A percentile compares a stretch with the other conserved stretches of the same genome.
These are phyloP conservation scores for Mustelus asterias DNA, from an alignment of 2,113 vertebrate species.

Conservation along the genomic window DNA sequence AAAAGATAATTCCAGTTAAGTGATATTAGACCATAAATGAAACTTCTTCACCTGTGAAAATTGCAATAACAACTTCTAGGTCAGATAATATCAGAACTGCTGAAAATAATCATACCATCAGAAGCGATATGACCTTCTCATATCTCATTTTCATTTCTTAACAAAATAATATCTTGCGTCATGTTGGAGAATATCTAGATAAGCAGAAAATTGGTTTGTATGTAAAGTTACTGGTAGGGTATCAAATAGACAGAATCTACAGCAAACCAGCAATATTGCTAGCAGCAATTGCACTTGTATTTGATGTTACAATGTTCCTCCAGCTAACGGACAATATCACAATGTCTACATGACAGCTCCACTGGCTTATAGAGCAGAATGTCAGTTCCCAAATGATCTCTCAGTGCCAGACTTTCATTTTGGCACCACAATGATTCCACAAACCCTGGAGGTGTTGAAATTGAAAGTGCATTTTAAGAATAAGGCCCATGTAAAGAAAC, in stretches of 20 bases:
- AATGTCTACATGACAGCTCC: not conserved
- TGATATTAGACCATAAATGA: too few relatives aligned
- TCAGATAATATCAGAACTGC: not conserved
- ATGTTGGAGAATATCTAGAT: too few relatives aligned
- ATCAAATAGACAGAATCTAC: not conserved
- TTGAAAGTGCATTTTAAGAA: not conserved
- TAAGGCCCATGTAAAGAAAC: not conserved
- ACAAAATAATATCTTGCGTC: not conserved
- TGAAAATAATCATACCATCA: not conserved
- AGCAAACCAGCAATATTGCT: not conserved
- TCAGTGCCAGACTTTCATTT: not conserved
- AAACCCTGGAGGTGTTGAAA: not conserved
- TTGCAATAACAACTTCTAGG: too few relatives aligned
- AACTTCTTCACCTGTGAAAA: too few relatives aligned
- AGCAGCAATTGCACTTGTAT: not conserved
- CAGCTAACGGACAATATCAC: not conserved
- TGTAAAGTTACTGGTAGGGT: not conserved
- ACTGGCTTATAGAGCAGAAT: not conserved
- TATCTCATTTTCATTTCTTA: not conserved
- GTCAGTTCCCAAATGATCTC: too few relatives aligned
- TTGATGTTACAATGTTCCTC: not conserved
- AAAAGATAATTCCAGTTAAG: not conserved
- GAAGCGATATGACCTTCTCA: not conserved
- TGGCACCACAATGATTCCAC: not conserved
- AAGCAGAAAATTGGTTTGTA: not conserved